Percentiles rank a stretch among this genome's conserved stretches.
phyloP scores from a whole-genome alignment of 2,888 invertebrate genomes.

The Selenia dentaria region DNA sequence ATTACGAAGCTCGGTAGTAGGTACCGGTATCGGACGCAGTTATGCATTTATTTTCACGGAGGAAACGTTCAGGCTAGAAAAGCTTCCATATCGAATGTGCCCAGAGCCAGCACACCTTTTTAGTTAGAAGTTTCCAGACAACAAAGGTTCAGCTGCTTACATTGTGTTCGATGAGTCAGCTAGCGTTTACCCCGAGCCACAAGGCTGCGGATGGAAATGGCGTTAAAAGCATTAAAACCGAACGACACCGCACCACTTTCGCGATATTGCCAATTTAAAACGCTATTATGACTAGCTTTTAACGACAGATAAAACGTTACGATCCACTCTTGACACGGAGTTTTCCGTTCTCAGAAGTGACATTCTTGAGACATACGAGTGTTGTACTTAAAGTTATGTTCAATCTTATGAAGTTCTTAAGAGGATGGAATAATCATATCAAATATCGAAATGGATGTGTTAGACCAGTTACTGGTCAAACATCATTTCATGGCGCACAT shows the following conservation, averaged over 20 bases:
- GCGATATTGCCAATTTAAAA: constrained; percentile 60
- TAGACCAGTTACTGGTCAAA: too few relatives aligned
- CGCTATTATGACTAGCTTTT: constrained; percentile 46
- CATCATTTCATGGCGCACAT: too few relatives aligned
- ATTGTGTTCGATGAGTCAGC: constrained; percentile 15
- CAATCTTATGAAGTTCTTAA: too few relatives aligned
- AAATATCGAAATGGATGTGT: too few relatives aligned
- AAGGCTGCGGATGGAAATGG: constrained; percentile 38
- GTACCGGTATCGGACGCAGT: too few relatives aligned
- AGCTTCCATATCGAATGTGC: too few relatives aligned
- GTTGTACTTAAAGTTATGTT: too few relatives aligned
- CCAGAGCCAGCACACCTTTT: background rate
- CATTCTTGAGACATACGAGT: background rate
- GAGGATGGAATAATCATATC: too few relatives aligned
- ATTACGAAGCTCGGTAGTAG: too few relatives aligned
- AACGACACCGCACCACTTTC: constrained; percentile 43
- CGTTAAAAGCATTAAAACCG: constrained; percentile 43
- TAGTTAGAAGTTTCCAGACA: constrained; percentile 6
- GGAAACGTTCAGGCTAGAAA: too few relatives aligned
- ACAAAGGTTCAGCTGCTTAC: constrained; percentile 10
- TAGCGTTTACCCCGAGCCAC: constrained; percentile 11
- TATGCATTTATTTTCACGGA: too few relatives aligned
- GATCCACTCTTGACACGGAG: constrained; percentile 28
- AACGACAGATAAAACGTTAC: constrained; percentile 48
- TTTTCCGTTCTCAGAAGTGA: constrained; percentile 1